A percentile compares a stretch with the other conserved stretches of the same genome.
Evolutionary conservation across 2,113 vertebrate species (phyloP).

Genomic region (Phoenicopterus ruber): DNA sequence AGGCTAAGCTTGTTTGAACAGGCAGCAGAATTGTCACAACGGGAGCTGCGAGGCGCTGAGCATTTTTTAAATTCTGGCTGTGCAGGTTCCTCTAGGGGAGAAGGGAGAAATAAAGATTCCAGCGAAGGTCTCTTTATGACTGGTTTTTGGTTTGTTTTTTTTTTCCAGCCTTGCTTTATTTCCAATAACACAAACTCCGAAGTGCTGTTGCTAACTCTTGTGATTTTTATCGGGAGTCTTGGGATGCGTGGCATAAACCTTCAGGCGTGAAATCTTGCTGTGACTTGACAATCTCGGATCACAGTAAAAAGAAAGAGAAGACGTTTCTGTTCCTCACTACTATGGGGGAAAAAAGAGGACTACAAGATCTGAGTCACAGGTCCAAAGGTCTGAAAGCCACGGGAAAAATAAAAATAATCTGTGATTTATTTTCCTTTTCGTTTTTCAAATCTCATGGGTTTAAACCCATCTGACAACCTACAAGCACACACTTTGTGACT

Average conservation of each 20-base stretch:
- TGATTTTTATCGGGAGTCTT: not conserved
- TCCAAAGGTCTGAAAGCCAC: not conserved
- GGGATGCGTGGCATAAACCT: not conserved
- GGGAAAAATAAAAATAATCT: not conserved
- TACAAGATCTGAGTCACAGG: not conserved
- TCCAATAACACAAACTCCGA: not conserved
- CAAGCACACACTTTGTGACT: not conserved
- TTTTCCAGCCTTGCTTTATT: not conserved
- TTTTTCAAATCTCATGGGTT: not conserved
- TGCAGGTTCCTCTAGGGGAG: not conserved
- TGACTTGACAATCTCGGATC: not conserved
- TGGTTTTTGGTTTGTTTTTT: not conserved
- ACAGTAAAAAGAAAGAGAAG: not conserved
- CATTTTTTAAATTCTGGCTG: not conserved
- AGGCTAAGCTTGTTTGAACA: conserved; percentile 36
- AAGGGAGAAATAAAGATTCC: not conserved
- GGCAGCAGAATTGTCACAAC: conserved; percentile 6
- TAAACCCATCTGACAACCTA: not conserved
- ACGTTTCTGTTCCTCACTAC: not conserved
- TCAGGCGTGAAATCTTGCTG: not conserved
- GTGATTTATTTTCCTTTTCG: not conserved
- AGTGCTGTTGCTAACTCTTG: not conserved
- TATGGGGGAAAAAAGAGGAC: not conserved
- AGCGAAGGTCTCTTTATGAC: not conserved
- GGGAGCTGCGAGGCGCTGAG: not conserved